Conservation (phyloP, 2,888 invertebrate genomes). For the Apodemia duryi region DNA sequence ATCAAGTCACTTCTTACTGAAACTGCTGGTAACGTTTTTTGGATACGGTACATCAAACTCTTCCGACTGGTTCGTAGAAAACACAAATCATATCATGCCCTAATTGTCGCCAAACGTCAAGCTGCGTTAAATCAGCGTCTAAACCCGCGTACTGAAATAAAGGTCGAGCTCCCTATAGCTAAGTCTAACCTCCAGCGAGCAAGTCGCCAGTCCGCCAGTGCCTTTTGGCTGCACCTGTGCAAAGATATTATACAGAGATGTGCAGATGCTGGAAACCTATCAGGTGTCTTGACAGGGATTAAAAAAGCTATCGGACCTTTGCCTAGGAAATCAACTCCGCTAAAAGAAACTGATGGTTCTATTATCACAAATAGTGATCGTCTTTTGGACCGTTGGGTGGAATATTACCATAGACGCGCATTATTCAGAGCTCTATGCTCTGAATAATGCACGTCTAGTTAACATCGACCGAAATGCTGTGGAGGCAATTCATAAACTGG, state of each 20-base stretch:
- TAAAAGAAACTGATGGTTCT: background rate
- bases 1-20: too few relatives aligned
- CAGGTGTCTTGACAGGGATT: background rate
- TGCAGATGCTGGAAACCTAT: background rate
- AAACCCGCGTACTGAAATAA: too few relatives aligned
- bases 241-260: background rate
- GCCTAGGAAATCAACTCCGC: background rate
- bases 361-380: background rate
- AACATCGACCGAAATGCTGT: background rate
- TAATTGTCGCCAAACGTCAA: too few relatives aligned
- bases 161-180: background rate
- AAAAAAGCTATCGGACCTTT: background rate
- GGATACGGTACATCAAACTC: too few relatives aligned
- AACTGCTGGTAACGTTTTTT: too few relatives aligned
- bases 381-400: background rate
- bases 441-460: background rate
- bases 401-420: background rate
- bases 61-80: too few relatives aligned
- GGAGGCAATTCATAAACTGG: background rate
- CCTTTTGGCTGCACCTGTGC: too few relatives aligned
- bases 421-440: background rate
- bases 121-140: too few relatives aligned
- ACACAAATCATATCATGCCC: too few relatives aligned
- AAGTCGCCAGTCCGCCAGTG: background rate
- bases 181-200: background rate